phyloP scores from a whole-genome alignment of 2,797 vertebrate species.

The Cottoperca gobio region DNA sequence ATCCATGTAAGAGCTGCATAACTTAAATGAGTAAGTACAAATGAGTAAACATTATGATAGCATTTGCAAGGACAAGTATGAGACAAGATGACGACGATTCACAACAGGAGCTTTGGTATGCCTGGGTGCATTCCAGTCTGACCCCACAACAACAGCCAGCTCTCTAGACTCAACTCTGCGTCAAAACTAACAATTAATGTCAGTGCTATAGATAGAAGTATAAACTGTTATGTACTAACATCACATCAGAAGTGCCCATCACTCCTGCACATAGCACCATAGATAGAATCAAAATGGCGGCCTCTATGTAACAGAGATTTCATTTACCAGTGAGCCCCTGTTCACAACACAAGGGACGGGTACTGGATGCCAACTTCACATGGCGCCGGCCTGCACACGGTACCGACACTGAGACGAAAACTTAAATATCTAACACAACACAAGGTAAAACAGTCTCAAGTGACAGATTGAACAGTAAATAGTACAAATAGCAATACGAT shows the following conservation, averaged over 20 bases:
- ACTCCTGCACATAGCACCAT: conserved; percentile 75
- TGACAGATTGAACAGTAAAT: conserved; percentile 66
- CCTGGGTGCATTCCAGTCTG: conserved; percentile 69
- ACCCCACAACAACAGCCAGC: conserved; percentile 66
- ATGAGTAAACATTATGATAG: conserved; percentile 71
- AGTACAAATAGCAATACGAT: conserved; percentile 68
- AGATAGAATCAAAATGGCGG: conserved; percentile 66
- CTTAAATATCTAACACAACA: conserved; percentile 70
- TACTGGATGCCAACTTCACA: conserved; percentile 68
- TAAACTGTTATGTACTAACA: conserved; percentile 57
- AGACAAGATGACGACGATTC: conserved; percentile 60
- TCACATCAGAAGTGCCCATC: conserved; percentile 68
- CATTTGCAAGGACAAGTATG: conserved; percentile 42
- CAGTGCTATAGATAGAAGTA: conserved; percentile 67
- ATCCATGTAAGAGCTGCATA: conserved; percentile 71
- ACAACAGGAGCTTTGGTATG: conserved; percentile 76
- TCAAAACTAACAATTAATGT: conserved; percentile 42
- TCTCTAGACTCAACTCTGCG: conserved; percentile 48
- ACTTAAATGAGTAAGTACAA: conserved; percentile 67
- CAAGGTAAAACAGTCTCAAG: conserved; percentile 65
- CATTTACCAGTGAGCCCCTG: conserved; percentile 62
- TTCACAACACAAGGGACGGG: conserved; percentile 63
- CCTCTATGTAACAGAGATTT: conserved; percentile 79
- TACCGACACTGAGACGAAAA: conserved; percentile 72
- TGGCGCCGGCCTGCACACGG: conserved; percentile 61